Percentiles rank a stretch among this genome's conserved stretches.
Evolutionary conservation across 92 coral and sea anemone species (phyloP).

Genomic region (Porites rus): DNA sequence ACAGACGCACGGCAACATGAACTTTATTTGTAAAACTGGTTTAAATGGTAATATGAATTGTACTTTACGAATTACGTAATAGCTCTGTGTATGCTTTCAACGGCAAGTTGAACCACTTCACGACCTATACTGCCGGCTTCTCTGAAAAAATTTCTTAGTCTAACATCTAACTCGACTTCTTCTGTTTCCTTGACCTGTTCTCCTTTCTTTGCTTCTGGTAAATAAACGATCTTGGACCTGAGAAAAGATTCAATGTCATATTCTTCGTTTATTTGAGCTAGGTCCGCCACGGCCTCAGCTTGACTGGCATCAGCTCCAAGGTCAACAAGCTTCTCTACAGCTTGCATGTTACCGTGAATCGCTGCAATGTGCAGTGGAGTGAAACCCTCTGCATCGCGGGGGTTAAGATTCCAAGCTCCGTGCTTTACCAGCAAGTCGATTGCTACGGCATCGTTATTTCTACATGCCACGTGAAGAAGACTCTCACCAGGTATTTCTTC

Average conservation of each 20-base stretch:
- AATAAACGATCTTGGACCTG: neutral
- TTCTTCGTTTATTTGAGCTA: constrained; percentile 22
- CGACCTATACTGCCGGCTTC: neutral
- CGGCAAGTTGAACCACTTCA: neutral
- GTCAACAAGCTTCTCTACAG: constrained; percentile 18
- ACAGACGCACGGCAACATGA: too few relatives aligned
- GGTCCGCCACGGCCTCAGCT: neutral
- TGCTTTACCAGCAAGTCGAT: neutral
- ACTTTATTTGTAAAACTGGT: too few relatives aligned
- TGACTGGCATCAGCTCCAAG: constrained; percentile 11
- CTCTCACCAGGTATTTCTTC: neutral
- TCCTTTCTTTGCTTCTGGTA: neutral
- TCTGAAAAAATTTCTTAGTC: too few relatives aligned
- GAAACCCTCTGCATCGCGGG: constrained; percentile 21
- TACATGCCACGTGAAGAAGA: constrained; percentile 1
- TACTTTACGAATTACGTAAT: too few relatives aligned
- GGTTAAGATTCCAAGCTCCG: constrained; percentile 11
- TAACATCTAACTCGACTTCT: neutral
- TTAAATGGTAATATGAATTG: too few relatives aligned
- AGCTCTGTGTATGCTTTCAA: too few relatives aligned
- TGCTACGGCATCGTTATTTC: neutral
- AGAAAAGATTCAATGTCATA: constrained; percentile 12
- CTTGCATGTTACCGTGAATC: neutral
- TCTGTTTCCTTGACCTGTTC: neutral
- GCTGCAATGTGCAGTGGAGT: constrained; percentile 28